A percentile compares a stretch with the other conserved stretches of the same genome.
Evolutionary conservation across 2,797 vertebrate genomes (phyloP).

Genomic region (Sternotherus odoratus): DNA sequence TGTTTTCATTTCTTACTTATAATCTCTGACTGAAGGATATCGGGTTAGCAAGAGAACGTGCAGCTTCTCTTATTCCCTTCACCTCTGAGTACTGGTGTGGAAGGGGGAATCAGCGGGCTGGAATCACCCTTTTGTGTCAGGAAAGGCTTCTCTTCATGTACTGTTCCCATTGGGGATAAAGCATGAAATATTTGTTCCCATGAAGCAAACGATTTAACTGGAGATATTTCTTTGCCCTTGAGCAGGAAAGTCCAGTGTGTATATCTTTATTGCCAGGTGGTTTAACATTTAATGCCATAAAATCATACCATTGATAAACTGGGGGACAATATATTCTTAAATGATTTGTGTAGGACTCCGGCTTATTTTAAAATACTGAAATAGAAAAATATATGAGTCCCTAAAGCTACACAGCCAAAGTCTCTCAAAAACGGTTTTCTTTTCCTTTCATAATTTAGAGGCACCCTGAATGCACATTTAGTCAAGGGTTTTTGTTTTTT

Average conservation of each 20-base stretch:
- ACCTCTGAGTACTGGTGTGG: background rate
- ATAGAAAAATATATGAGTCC: background rate
- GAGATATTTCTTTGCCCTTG: too few relatives aligned
- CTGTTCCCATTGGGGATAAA: background rate
- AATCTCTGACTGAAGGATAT: background rate
- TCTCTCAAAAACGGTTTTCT: background rate
- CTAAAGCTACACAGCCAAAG: background rate
- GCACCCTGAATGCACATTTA: background rate
- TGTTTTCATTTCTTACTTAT: background rate
- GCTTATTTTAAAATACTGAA: background rate
- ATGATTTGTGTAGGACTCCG: background rate
- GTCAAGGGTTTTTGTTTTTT: background rate
- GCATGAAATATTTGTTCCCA: too few relatives aligned
- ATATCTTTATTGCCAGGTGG: background rate
- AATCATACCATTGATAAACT: background rate
- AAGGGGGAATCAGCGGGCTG: background rate
- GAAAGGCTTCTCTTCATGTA: background rate
- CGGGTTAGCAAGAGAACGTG: background rate
- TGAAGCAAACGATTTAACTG: too few relatives aligned
- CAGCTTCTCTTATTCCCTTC: background rate
- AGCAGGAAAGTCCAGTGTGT: background rate
- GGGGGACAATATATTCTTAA: background rate
- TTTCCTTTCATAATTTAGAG: background rate
- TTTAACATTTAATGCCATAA: background rate
- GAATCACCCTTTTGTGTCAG: background rate